Percentiles rank a stretch among this genome's conserved stretches.
Conservation (phyloP, 2,888 invertebrate species). For the Andrena flavipes region DNA sequence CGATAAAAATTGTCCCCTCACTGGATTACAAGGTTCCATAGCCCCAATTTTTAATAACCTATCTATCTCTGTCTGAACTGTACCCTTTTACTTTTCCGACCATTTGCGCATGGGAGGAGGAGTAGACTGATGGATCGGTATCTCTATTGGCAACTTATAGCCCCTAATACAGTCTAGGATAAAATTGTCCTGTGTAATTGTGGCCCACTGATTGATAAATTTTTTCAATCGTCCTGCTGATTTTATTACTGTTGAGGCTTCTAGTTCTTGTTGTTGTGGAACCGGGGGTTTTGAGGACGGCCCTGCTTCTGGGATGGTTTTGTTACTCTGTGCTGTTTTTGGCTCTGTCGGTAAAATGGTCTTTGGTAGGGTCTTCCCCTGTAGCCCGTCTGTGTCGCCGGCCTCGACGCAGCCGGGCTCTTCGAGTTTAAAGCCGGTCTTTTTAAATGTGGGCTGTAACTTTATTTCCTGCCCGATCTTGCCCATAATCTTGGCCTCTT, state of each 20-base stretch:
- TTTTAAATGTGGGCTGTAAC: background rate
- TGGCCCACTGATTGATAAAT: background rate
- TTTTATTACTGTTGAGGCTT: too few relatives aligned
- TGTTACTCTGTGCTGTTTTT: too few relatives aligned
- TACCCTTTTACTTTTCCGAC: background rate
- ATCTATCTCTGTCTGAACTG: background rate
- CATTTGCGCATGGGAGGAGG: background rate
- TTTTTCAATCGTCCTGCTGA: too few relatives aligned
- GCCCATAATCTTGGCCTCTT: background rate
- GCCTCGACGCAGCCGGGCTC: background rate
- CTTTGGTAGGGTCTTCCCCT: background rate
- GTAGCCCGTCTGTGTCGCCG: background rate
- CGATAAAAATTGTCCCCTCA: background rate
- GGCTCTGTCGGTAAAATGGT: too few relatives aligned
- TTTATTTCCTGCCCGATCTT: background rate
- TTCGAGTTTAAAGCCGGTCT: background rate
- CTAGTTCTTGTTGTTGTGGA: too few relatives aligned
- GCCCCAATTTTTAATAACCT: background rate
- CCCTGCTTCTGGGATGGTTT: too few relatives aligned
- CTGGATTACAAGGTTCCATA: background rate
- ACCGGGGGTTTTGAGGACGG: too few relatives aligned
- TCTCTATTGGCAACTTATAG: background rate
- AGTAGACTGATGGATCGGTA: background rate
- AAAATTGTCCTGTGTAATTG: background rate
- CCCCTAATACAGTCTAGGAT: background rate